A percentile compares a stretch with the other conserved stretches of the same genome.
Evolutionary conservation across 2,797 vertebrate species (phyloP).

Genomic region (Chaenodraco wilsoni): DNA sequence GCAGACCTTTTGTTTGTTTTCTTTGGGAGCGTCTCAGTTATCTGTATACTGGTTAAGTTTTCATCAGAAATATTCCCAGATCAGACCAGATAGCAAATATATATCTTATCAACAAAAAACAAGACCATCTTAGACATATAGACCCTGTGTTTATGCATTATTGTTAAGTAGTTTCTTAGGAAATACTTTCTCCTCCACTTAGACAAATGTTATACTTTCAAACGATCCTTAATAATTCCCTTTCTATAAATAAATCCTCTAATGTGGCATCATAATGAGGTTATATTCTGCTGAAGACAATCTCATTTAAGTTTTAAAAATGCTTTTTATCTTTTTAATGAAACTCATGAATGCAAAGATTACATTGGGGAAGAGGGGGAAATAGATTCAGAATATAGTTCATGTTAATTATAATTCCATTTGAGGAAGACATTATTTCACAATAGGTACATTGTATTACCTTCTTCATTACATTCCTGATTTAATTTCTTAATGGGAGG

Average conservation of each 20-base stretch:
- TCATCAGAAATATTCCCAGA: constrained; percentile 14
- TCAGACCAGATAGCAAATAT: not conserved
- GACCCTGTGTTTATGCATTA: not conserved
- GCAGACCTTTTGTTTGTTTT: not conserved
- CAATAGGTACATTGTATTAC: constrained; percentile 3
- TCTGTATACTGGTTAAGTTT: constrained; percentile 9
- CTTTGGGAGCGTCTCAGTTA: constrained; percentile 15
- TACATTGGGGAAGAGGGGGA: not conserved
- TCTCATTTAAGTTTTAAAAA: constrained; percentile 8
- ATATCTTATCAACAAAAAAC: not conserved
- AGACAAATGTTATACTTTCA: not conserved
- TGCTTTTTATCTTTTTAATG: constrained; percentile 4
- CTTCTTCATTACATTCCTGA: constrained; percentile 14
- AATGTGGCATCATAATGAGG: constrained; percentile 6
- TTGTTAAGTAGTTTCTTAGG: not conserved
- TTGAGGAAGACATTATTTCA: constrained; percentile 11
- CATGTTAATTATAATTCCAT: constrained; percentile 13
- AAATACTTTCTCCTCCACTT: not conserved
- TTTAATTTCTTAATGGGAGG: constrained; percentile 12
- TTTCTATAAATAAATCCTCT: not conserved
- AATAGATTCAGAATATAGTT: not conserved
- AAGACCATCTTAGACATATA: not conserved
- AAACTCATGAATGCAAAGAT: constrained; percentile 7
- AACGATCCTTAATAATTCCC: not conserved
- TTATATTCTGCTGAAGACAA: not conserved